phyloP scores from a whole-genome alignment of 2,888 invertebrate species.

The Pilophorus perplexus region DNA sequence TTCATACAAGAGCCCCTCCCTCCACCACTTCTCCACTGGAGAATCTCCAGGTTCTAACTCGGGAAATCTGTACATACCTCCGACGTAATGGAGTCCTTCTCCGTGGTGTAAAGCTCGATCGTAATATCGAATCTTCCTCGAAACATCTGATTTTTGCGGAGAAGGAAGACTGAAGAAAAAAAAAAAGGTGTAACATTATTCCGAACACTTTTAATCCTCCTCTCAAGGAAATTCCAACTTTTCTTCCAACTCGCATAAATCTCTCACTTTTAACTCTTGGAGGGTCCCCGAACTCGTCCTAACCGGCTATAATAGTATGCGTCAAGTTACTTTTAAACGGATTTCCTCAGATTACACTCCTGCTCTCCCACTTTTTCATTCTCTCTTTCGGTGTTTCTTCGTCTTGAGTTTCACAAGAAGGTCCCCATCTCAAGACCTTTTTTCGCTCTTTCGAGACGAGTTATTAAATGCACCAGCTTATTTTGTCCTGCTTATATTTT shows the following conservation, averaged over 20 bases:
- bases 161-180: no score
- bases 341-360: slow-evolving; percentile 35
- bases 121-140: no score
- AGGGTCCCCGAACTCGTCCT: slow-evolving; percentile 30
- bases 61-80: background rate
- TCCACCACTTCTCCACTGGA: background rate
- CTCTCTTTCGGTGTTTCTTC: slow-evolving; percentile 12
- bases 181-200: slow-evolving; percentile 29
- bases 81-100: background rate
- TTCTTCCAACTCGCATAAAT: slow-evolving; percentile 32
- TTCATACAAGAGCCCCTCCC: background rate
- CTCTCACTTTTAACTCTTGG: slow-evolving; percentile 28
- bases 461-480: slow-evolving; percentile 9
- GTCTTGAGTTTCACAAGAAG: slow-evolving; percentile 11
- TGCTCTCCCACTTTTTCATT: background rate
- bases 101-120: no score
- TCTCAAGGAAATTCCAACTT: slow-evolving; percentile 20
- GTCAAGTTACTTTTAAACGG: slow-evolving; percentile 37
- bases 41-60: no score
- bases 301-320: slow-evolving; percentile 32
- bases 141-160: no score
- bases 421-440: no score
- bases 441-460: background rate
- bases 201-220: slow-evolving; percentile 24
- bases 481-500: background rate